Percentiles rank a stretch among this genome's conserved stretches.
phyloP scores from a whole-genome alignment of 2,797 vertebrate genomes.

The Parambassis ranga region DNA sequence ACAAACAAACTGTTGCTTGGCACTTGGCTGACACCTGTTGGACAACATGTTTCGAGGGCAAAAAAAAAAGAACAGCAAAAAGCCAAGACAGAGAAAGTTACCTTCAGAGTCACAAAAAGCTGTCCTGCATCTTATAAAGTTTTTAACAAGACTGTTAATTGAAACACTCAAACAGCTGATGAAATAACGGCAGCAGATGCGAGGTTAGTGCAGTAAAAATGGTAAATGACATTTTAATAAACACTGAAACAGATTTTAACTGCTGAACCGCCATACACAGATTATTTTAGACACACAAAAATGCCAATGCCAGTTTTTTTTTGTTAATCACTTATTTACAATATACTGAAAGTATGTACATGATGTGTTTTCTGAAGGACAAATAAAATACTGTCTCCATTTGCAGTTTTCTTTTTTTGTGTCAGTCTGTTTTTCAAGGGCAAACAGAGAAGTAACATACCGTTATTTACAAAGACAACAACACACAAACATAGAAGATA shows the following conservation, averaged over 20 bases:
- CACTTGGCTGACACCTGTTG: slow-evolving; percentile 75
- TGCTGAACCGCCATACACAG: slow-evolving; percentile 83
- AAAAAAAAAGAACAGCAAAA: background rate
- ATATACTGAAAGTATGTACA: slow-evolving; percentile 83
- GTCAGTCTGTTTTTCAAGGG: slow-evolving; percentile 71
- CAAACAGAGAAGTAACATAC: slow-evolving; percentile 76
- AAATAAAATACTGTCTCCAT: slow-evolving; percentile 85
- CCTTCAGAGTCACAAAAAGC: background rate
- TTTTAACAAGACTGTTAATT: background rate
- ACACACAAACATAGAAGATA: slow-evolving; percentile 81
- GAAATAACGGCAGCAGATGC: slow-evolving; percentile 57
- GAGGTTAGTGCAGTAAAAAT: slow-evolving; percentile 78
- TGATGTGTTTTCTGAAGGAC: slow-evolving; percentile 79
- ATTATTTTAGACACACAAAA: slow-evolving; percentile 85
- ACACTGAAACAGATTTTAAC: slow-evolving; percentile 86
- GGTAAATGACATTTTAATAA: slow-evolving; percentile 84
- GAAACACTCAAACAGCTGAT: background rate
- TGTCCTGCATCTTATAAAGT: background rate
- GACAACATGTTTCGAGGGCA: slow-evolving; percentile 30
- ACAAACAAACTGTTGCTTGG: slow-evolving; percentile 39
- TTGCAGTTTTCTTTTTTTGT: slow-evolving; percentile 19
- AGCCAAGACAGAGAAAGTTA: background rate
- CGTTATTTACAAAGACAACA: slow-evolving; percentile 86
- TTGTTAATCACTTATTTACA: slow-evolving; percentile 86
- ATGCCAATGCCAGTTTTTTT: slow-evolving; percentile 74